These are phyloP conservation scores for Thecocarcelia acutangulata DNA, from an alignment of 2,888 invertebrate genomes.

Conservation along the genomic window DNA sequence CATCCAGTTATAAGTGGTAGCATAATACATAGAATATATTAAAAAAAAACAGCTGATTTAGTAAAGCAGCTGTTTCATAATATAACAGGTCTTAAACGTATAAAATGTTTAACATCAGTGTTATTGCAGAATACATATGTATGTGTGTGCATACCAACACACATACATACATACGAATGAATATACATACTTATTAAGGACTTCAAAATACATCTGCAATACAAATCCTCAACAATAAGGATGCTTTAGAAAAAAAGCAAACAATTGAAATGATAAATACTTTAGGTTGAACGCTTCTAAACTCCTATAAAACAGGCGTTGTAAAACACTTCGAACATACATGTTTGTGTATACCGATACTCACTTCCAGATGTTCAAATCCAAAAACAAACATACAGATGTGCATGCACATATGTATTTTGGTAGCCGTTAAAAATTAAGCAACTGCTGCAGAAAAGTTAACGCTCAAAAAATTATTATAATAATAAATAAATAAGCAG, in stretches of 20 bases:
- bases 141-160: too few relatives aligned
- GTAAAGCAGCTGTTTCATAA: constrained; percentile 49
- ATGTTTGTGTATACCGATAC: too few relatives aligned
- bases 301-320: constrained; percentile 38
- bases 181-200: not conserved
- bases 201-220: constrained; percentile 9
- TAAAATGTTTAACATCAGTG: not conserved
- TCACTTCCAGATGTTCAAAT: too few relatives aligned
- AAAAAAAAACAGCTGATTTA: constrained; percentile 46
- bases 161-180: too few relatives aligned
- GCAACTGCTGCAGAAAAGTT: too few relatives aligned
- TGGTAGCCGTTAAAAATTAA: too few relatives aligned
- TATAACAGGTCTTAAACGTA: not conserved
- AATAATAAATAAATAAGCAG: too few relatives aligned
- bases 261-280: constrained; percentile 25
- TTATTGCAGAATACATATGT: too few relatives aligned
- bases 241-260: constrained; percentile 29
- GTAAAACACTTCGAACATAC: not conserved
- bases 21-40: constrained; percentile 4
- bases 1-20: constrained; percentile 42
- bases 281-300: constrained; percentile 53
- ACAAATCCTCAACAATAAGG: constrained; percentile 4
- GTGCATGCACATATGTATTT: too few relatives aligned
- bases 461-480: too few relatives aligned
- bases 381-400: too few relatives aligned